A percentile compares a stretch with the other conserved stretches of the same genome.
phyloP scores from a whole-genome alignment of 2,888 invertebrate species.

The Andrena fulva region DNA sequence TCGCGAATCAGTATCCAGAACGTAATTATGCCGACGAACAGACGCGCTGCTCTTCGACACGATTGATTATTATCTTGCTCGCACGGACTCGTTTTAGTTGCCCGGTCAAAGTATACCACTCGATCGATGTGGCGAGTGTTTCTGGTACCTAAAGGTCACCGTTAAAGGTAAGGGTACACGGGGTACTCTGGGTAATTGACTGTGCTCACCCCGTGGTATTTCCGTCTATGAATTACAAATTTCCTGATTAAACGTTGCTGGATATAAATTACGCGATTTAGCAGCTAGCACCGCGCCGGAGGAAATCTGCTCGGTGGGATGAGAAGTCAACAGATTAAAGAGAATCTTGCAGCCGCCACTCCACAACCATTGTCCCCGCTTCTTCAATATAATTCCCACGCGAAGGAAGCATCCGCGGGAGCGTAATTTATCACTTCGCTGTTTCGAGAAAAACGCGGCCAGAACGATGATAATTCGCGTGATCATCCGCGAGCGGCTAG shows the following conservation, averaged over 20 bases:
- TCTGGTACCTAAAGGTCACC: conserved; percentile 67
- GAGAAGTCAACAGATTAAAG: background rate
- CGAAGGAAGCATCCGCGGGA: background rate
- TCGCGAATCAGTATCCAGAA: conserved; percentile 23
- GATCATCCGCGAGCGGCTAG: conserved; percentile 1
- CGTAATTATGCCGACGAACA: conserved; percentile 48
- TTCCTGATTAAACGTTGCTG: conserved; percentile 15
- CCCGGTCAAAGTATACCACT: conserved; percentile 26
- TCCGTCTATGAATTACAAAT: conserved; percentile 49
- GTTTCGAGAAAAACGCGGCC: background rate
- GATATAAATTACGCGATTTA: conserved; percentile 25
- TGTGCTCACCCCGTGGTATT: conserved; percentile 54
- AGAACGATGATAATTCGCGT: conserved; percentile 8
- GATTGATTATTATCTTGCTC: conserved; percentile 58
- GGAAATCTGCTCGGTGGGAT: background rate
- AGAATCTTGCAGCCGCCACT: background rate
- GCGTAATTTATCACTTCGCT: conserved; percentile 6
- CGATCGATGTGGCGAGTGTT: conserved; percentile 65
- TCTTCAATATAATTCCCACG: background rate
- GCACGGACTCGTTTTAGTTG: conserved; percentile 61
- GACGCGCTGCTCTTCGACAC: conserved; percentile 27
- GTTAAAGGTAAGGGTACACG: conserved; percentile 54
- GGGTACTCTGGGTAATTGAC: conserved; percentile 47
- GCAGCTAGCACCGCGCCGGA: background rate
- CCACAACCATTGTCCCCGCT: background rate